A percentile compares a stretch with the other conserved stretches of the same genome.
Evolutionary conservation across 1,140 invertebrate genomes (phyloP).

Genomic region (Hyposmocoma kahamanoa): DNA sequence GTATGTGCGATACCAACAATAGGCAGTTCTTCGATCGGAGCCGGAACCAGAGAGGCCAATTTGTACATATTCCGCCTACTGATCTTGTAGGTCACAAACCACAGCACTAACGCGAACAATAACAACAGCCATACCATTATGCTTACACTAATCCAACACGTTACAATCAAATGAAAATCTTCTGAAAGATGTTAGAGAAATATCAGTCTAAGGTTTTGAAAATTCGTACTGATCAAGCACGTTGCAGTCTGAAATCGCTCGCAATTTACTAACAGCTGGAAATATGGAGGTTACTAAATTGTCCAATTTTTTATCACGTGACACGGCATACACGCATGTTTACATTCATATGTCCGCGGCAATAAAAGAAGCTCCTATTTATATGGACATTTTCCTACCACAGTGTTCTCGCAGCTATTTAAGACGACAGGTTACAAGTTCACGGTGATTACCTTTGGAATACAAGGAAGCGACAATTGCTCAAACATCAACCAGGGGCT

Average conservation of each 20-base stretch:
- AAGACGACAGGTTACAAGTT: constrained; percentile 24
- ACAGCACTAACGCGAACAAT: constrained; percentile 23
- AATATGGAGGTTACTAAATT: too few relatives aligned
- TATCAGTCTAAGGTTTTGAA: too few relatives aligned
- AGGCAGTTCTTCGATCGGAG: constrained; percentile 20
- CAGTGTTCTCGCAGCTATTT: constrained; percentile 9
- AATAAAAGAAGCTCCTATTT: constrained; percentile 19
- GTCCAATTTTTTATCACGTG: neutral
- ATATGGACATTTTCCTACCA: constrained; percentile 32
- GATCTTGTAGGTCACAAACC: constrained; percentile 32
- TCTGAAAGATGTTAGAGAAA: too few relatives aligned
- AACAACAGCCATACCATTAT: constrained; percentile 38
- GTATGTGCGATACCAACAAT: constrained; percentile 36
- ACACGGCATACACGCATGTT: neutral
- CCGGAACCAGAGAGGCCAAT: constrained; percentile 28
- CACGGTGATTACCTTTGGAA: constrained; percentile 29
- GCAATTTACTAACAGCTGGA: too few relatives aligned
- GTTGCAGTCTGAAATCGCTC: too few relatives aligned
- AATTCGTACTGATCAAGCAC: too few relatives aligned
- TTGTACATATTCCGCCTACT: constrained; percentile 41
- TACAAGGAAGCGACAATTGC: constrained; percentile 15
- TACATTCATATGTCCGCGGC: constrained; percentile 1
- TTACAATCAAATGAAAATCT: too few relatives aligned
- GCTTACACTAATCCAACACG: neutral
- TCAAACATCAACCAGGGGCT: too few relatives aligned